phyloP scores from a whole-genome alignment of 2,888 invertebrate genomes.

The Agrotis segetum region DNA sequence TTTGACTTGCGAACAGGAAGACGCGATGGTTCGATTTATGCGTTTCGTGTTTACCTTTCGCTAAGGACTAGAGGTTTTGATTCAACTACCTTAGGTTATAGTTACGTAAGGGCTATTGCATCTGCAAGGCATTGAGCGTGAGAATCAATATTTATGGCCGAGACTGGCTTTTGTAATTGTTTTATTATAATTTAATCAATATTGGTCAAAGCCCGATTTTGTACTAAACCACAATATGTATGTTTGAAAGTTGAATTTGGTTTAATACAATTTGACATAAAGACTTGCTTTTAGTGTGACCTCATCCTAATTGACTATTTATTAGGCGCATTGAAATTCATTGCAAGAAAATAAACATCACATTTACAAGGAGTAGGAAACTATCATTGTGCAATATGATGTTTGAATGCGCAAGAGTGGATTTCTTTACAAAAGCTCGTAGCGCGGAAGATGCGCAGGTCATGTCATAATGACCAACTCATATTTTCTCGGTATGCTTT shows the following conservation, averaged over 20 bases:
- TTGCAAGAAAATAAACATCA: slow-evolving; percentile 25
- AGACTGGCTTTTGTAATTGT: neutral
- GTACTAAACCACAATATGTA: too few species aligned
- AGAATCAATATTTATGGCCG: slow-evolving; percentile 7
- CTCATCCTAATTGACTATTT: slow-evolving; percentile 30
- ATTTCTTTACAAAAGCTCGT: slow-evolving; percentile 44
- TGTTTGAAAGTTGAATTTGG: neutral
- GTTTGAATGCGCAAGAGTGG: slow-evolving; percentile 49
- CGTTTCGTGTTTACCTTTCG: slow-evolving; percentile 55
- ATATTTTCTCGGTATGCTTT: slow-evolving; percentile 57
- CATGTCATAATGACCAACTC: slow-evolving; percentile 56
- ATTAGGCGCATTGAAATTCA: slow-evolving; percentile 31
- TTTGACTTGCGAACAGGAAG: slow-evolving; percentile 63
- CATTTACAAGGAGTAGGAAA: slow-evolving; percentile 35
- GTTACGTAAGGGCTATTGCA: slow-evolving; percentile 29
- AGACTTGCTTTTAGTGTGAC: slow-evolving; percentile 39
- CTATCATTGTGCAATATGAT: slow-evolving; percentile 45
- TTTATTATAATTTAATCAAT: too few species aligned
- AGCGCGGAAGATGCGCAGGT: slow-evolving; percentile 56
- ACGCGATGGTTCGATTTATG: slow-evolving; percentile 47
- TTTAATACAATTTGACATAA: too few species aligned
- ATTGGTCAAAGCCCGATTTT: too few species aligned
- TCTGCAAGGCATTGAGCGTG: slow-evolving; percentile 17
- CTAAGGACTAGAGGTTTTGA: slow-evolving; percentile 37
- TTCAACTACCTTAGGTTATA: slow-evolving; percentile 9